Base-by-base conservation (phyloP, 2,888 invertebrate species). In the Ochropleura plecta region DNA sequence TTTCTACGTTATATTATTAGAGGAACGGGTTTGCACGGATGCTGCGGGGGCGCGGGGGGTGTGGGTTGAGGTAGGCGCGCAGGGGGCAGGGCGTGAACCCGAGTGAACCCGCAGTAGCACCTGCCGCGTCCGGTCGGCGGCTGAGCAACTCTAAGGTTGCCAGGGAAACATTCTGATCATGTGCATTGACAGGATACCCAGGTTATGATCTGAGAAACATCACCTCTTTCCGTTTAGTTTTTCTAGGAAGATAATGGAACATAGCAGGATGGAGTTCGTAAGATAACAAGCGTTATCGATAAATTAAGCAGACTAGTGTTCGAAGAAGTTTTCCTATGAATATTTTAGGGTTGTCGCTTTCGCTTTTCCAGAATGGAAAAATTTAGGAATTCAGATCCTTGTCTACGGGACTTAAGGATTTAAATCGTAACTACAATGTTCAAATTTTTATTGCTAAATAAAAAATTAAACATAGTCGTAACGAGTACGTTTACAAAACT, bases 1-100 rank as follows among this genome's bases (percentile, higher is more conserved):
- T 95, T 96, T 96, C 96, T 96, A 94, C 96, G 94, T 95, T 95
- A 95, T 96, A 95, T 96, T 96, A 96, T 96, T 96, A 96, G 95
- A 96, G 95, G 95, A 95, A 95, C 96, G 91, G 95, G 96, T 96
- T 96, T 95, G 96, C 96, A 94, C 96, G 96, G 96, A 96, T 96
- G 95, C 96, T 94, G 94, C 82, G 89, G 88, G 88, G 89, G 81
- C 84, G 83, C 73, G 87, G 81, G 86, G 57, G 86, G 82, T 82
- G 73, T 84, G 84, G 85, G 84, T 81, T 73, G 88, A 84, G 86
- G 85, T 72, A 73, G 70, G 84, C 60, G 78, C 72, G 83, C 81
- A 83, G 76, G 85, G 89, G 88, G 89, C 87, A 88, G 91, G 92
- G 90, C 91, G 92, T 96, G 96, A 96, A 96, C 96, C 95, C 95